Evolutionary conservation across 1,140 invertebrate genomes (phyloP), one percentile per base, ranked within the genome.

Genomic region (Panagrolaimus sp.): DNA sequence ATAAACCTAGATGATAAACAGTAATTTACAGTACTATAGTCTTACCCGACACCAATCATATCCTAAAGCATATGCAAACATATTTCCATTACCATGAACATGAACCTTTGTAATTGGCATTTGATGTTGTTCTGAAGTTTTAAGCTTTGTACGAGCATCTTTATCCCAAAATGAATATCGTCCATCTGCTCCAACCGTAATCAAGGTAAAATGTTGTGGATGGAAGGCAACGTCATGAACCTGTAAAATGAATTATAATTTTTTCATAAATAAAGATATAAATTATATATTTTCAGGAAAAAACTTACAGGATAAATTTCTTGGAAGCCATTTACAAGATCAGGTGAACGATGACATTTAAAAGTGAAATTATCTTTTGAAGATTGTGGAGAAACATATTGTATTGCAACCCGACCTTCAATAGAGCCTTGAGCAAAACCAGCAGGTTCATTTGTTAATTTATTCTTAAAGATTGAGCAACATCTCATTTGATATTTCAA

Each of bases 361-460:
- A 99, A 99, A 1, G 96, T 98, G 83, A 99, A 99, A 85, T 98
- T 99, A 79, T 98, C 95, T 84, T 98, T 98, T 1, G 94, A 91
- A 85, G 92, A 96, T 21, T 88, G 84, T 7, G 93, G 89, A 84
- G 91, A 93, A 0, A 96, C 90, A 83, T 96, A 96, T 80, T 98
- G 94, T 79, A 98, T 96, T 26, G 93, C 94, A 1, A 97, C 94
- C 48, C 94, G 88, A 8, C 86, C 86, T 69, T 85, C 84, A 62
- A 85, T 85, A 65, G 82, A 84, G 64, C 95, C 95, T 43, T 98
- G 84, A 1, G 93, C 94, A 87, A 94, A 97, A 14, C 93, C 93
- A 78, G 87, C 86, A 17, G 89, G 89, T 55, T 85, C 77, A 24
- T 72, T 65, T 68, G 86, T 89, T 76, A 91, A 90, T 78, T 89